Conservation (phyloP, 2,888 invertebrate species). For the Oeneis ivallda region DNA sequence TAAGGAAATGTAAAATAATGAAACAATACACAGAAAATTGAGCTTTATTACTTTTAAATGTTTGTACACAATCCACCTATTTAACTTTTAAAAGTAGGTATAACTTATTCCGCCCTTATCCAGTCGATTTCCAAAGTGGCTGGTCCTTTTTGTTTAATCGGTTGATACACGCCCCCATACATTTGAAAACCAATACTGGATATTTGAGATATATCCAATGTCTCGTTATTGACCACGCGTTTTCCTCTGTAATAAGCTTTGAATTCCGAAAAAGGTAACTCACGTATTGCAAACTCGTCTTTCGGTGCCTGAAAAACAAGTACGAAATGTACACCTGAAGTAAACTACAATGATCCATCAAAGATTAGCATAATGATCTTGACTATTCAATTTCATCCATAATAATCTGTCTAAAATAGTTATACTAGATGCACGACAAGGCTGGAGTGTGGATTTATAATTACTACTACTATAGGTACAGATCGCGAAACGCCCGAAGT, state of each 20-base stretch:
- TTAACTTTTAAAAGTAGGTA: not conserved
- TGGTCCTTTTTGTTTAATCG: constrained; percentile 83
- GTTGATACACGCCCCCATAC: constrained; percentile 84
- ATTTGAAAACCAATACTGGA: constrained; percentile 84
- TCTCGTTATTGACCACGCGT: constrained; percentile 78
- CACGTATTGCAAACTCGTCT: constrained; percentile 76
- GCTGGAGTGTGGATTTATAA: no score
- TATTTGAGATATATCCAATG: constrained; percentile 80
- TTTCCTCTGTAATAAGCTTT: constrained; percentile 84
- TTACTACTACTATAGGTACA: no score
- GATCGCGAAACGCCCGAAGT: no score
- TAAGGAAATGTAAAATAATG: no score
- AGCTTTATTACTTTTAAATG: not conserved
- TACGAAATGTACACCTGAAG: not conserved
- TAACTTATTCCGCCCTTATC: constrained; percentile 69
- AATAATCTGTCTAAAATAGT: no score
- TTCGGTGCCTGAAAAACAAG: constrained; percentile 72
- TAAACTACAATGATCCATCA: not conserved
- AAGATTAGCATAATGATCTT: no score
- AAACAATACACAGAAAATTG: not conserved
- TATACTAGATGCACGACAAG: no score
- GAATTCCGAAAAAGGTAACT: constrained; percentile 80
- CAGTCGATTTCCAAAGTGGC: constrained; percentile 84
- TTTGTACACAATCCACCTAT: not conserved
- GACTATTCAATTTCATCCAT: no score